A percentile compares a stretch with the other conserved stretches of the same genome.
Evolutionary conservation across 2,797 vertebrate genomes (phyloP).

Genomic region (Acomys russatus): DNA sequence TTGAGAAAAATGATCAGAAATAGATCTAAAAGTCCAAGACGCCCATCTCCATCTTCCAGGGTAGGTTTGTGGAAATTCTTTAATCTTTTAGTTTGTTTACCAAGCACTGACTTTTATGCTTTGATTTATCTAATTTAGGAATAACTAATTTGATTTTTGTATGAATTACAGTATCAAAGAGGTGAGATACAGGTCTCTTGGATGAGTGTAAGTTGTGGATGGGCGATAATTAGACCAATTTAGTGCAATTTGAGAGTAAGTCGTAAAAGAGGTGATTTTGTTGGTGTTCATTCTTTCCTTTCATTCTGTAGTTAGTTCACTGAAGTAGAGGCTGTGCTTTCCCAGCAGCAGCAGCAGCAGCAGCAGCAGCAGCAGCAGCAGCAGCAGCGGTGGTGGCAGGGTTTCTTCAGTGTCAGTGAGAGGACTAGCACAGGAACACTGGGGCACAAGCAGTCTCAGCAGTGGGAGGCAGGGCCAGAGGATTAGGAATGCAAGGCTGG

Average conservation of each 20-base stretch:
- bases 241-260: conserved; percentile 12
- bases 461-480: not conserved
- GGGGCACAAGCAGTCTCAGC: not conserved
- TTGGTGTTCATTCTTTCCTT: conserved; percentile 22
- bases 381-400: no score
- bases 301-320: conserved; percentile 21
- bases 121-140: conserved; percentile 61
- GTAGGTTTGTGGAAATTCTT: conserved; percentile 82
- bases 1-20: conserved; percentile 88
- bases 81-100: conserved; percentile 61
- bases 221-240: not conserved
- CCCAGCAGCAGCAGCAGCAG: not conserved
- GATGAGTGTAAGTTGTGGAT: not conserved
- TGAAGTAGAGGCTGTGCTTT: conserved; percentile 15
- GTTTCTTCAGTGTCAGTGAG: no score
- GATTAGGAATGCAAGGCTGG: not conserved
- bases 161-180: conserved; percentile 38
- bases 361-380: no score
- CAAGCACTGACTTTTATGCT: conserved; percentile 49
- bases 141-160: conserved; percentile 50
- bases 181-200: not conserved
- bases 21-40: conserved; percentile 85
- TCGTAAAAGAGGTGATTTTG: not conserved
- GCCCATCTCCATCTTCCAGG: conserved; percentile 83
- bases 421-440: no score